Percentiles rank a stretch among this genome's conserved stretches.
Evolutionary conservation across 2,888 invertebrate genomes (phyloP).

Genomic region (Heliconius hortense): DNA sequence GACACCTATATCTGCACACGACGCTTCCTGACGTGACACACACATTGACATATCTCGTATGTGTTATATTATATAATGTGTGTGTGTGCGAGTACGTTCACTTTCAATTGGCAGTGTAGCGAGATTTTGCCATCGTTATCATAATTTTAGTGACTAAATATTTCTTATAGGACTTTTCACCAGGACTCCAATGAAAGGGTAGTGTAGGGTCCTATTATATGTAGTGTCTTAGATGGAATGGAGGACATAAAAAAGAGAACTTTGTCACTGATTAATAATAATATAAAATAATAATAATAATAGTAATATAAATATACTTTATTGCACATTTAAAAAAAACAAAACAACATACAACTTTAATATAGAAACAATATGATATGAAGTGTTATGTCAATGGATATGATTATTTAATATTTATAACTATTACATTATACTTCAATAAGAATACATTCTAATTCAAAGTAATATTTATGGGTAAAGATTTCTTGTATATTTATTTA

Average conservation of each 20-base stretch:
- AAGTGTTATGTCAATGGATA: background rate
- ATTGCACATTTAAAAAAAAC: too few relatives aligned
- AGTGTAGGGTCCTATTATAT: too few relatives aligned
- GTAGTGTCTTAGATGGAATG: too few relatives aligned
- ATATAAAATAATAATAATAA: background rate
- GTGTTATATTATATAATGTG: constrained; percentile 25
- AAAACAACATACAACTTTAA: too few relatives aligned
- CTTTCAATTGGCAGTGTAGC: constrained; percentile 62
- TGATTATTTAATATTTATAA: background rate
- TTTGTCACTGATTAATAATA: background rate
- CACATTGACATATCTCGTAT: constrained; percentile 48
- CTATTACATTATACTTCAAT: background rate
- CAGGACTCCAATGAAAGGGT: too few relatives aligned
- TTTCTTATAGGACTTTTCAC: background rate
- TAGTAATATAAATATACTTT: too few relatives aligned
- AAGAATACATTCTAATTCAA: background rate
- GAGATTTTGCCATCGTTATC: constrained; percentile 36
- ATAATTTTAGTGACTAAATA: constrained; percentile 1
- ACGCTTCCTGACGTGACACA: constrained; percentile 54
- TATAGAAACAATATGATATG: background rate
- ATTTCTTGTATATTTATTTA: too few relatives aligned
- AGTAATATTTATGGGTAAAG: too few relatives aligned
- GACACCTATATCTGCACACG: constrained; percentile 41
- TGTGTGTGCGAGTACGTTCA: constrained; percentile 59
- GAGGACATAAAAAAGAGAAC: background rate